Evolutionary conservation across 2,797 vertebrate genomes (phyloP).

Genomic region (Antennarius maculatus): DNA sequence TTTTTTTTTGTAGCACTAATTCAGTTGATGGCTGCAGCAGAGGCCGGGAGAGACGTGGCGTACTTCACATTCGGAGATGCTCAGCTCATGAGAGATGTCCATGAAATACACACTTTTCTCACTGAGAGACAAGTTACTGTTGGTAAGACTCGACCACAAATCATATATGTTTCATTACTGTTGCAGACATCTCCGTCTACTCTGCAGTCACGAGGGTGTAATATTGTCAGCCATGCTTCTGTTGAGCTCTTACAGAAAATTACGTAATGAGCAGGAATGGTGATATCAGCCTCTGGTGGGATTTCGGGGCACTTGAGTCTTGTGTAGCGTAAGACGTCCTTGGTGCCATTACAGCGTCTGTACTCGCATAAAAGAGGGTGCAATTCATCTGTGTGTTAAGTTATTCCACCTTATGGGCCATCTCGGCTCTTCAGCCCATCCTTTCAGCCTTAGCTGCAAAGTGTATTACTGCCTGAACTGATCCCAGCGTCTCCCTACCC

Average conservation of each 20-base stretch:
- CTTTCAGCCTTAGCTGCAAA: constrained; percentile 66
- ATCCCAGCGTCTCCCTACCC: constrained; percentile 55
- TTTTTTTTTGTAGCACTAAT: constrained; percentile 86
- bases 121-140: constrained; percentile 84
- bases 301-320: constrained; percentile 20
- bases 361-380: constrained; percentile 48
- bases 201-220: neutral
- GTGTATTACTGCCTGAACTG: constrained; percentile 73
- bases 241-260: constrained; percentile 27
- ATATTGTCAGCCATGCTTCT: constrained; percentile 4
- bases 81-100: constrained; percentile 91
- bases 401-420: constrained; percentile 67
- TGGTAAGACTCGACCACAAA: constrained; percentile 81
- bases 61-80: constrained; percentile 97
- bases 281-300: constrained; percentile 14
- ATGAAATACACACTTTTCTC: constrained; percentile 89
- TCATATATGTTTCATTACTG: neutral
- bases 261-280: constrained; percentile 26
- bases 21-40: constrained; percentile 93
- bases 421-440: constrained; percentile 51
- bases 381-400: constrained; percentile 58
- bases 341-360: constrained; percentile 31
- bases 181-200: neutral
- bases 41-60: constrained; percentile 90
- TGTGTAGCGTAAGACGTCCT: constrained; percentile 23